phyloP scores from a whole-genome alignment of 2,888 invertebrate species.

The Strigamia crassipes region DNA sequence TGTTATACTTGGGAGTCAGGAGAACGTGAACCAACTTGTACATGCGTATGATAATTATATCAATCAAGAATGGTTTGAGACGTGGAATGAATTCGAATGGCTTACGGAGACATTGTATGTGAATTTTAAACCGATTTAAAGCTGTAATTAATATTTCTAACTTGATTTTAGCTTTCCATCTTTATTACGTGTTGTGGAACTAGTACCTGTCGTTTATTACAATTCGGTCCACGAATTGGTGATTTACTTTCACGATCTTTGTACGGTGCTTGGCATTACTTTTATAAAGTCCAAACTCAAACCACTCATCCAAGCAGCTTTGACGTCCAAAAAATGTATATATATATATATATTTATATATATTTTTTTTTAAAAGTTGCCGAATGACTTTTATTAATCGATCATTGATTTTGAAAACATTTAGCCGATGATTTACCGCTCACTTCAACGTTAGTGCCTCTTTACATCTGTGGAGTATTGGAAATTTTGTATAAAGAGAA shows the following conservation, averaged over 20 bases:
- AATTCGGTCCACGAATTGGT: constrained; percentile 64
- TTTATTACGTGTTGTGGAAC: constrained; percentile 65
- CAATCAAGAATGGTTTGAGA: constrained; percentile 64
- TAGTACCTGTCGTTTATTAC: constrained; percentile 64
- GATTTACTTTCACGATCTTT: constrained; percentile 65
- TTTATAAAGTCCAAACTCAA: constrained; percentile 64
- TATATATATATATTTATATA: no score
- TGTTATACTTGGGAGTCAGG: constrained; percentile 67
- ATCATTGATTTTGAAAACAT: not conserved
- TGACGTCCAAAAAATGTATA: constrained; percentile 29
- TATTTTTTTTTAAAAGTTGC: not conserved
- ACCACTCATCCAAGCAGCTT: constrained; percentile 55
- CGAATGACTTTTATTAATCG: not conserved
- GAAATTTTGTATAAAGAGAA: constrained; percentile 58
- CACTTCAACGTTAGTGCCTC: constrained; percentile 55
- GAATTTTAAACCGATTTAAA: not conserved
- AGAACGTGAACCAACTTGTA: constrained; percentile 66
- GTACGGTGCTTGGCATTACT: constrained; percentile 69
- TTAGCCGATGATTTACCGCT: not conserved
- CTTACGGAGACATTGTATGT: constrained; percentile 59
- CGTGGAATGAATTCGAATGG: constrained; percentile 74
- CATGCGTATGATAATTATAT: constrained; percentile 69
- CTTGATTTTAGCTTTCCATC: constrained; percentile 63
- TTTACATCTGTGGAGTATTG: constrained; percentile 59
- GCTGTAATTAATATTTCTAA: not conserved